Evolutionary conservation across 2,797 vertebrate genomes (phyloP).

Genomic region (Mus minutoides): DNA sequence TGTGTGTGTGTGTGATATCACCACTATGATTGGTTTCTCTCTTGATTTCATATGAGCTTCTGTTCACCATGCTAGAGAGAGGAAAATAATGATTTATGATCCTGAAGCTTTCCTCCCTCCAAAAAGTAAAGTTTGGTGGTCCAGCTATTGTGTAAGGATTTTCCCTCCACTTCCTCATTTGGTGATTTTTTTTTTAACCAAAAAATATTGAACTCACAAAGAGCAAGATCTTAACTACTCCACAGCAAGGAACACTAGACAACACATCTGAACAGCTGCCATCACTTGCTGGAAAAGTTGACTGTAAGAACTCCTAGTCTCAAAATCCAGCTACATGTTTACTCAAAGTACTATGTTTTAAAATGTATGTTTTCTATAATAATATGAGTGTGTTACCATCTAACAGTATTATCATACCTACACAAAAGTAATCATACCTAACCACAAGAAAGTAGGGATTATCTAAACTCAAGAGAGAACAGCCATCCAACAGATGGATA

Average conservation of each 20-base stretch:
- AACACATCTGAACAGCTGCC: conserved; percentile 65
- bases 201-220: conserved; percentile 72
- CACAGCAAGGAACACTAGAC: conserved; percentile 73
- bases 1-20: neutral
- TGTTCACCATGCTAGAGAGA: neutral
- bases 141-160: neutral
- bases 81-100: conserved; percentile 55
- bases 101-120: neutral
- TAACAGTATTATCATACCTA: neutral
- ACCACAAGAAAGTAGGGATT: neutral
- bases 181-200: conserved; percentile 40
- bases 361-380: neutral
- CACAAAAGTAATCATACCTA: neutral
- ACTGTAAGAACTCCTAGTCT: conserved; percentile 60
- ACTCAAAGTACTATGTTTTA: neutral
- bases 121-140: neutral
- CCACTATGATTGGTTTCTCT: neutral
- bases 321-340: conserved; percentile 61
- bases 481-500: fast-evolving
- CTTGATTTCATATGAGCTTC: neutral
- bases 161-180: conserved; percentile 6
- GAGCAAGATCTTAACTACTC: conserved; percentile 69
- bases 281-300: conserved; percentile 58
- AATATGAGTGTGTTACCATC: neutral
- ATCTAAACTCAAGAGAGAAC: neutral